phyloP scores from a whole-genome alignment of 2,888 invertebrate species.

The Margaritifera margaritifera region DNA sequence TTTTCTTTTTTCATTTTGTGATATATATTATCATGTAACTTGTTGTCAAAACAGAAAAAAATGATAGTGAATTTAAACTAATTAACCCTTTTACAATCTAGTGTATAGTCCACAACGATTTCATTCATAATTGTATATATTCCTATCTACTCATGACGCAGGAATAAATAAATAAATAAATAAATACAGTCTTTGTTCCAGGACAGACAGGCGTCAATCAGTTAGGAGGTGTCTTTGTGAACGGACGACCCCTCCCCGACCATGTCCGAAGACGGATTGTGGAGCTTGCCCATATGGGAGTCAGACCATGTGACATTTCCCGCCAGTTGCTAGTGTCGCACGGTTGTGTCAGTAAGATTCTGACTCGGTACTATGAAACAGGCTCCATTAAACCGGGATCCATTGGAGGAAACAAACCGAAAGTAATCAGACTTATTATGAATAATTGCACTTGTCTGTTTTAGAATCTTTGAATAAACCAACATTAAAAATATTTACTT shows the following conservation, averaged over 20 bases:
- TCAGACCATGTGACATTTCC: slow-evolving; percentile 96
- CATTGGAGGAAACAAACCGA: slow-evolving; percentile 95
- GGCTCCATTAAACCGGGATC: slow-evolving; percentile 96
- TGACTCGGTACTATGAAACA: slow-evolving; percentile 96
- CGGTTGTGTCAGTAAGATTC: slow-evolving; percentile 97
- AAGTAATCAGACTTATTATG: slow-evolving; percentile 78
- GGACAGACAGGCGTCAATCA: slow-evolving; percentile 98
- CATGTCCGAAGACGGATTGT: slow-evolving; percentile 94
- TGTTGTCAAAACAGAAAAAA: too few species aligned
- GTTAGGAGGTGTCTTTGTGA: slow-evolving; percentile 96
- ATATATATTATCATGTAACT: too few species aligned
- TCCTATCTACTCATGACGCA: too few species aligned
- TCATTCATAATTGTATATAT: too few species aligned
- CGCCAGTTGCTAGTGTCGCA: slow-evolving; percentile 95
- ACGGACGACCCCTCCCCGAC: slow-evolving; percentile 96
- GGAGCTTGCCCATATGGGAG: slow-evolving; percentile 93
- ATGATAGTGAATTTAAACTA: background rate
- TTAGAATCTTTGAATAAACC: background rate
- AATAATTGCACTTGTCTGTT: background rate
- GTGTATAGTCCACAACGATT: too few species aligned
- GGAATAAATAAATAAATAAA: background rate
- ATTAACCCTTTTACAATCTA: too few species aligned
- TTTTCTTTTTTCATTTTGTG: too few species aligned
- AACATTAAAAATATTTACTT: too few species aligned
- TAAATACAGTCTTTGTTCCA: slow-evolving; percentile 72